phyloP scores from a whole-genome alignment of 2,797 vertebrate genomes.

The Sebastes cheni region DNA sequence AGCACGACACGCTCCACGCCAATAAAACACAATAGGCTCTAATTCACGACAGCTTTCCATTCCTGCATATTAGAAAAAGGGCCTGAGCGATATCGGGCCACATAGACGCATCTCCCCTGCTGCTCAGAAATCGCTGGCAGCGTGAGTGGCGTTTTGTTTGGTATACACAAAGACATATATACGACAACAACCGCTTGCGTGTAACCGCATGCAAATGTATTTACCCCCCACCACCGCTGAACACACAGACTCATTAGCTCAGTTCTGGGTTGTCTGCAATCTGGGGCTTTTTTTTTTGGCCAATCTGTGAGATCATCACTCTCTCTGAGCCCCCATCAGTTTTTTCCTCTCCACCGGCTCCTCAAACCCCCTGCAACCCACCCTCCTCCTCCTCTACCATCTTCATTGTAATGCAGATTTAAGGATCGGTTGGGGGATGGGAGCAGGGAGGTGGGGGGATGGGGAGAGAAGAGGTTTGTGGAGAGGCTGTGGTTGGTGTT shows the following conservation, averaged over 20 bases:
- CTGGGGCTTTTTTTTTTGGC: constrained; percentile 2
- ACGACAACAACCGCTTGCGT: constrained; percentile 45
- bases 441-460: not conserved
- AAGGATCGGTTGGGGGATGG: constrained; percentile 64
- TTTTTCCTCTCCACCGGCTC: constrained; percentile 9
- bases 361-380: not conserved
- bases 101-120: not conserved
- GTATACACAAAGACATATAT: constrained; percentile 44
- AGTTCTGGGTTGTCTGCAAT: constrained; percentile 27
- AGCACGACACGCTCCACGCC: not conserved
- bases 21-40: constrained; percentile 29
- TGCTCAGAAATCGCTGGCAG: constrained; percentile 25
- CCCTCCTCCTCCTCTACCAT: constrained; percentile 23
- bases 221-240: not conserved
- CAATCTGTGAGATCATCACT: constrained; percentile 63
- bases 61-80: constrained; percentile 2
- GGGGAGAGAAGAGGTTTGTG: constrained; percentile 40
- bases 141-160: constrained; percentile 41
- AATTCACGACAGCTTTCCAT: constrained; percentile 30
- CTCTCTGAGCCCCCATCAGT: constrained; percentile 38
- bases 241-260: constrained; percentile 37
- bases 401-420: constrained; percentile 78
- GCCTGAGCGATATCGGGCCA: not conserved
- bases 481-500: constrained; percentile 66
- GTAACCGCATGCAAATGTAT: constrained; percentile 52